phyloP scores from a whole-genome alignment of 2,797 vertebrate species.

The Argya squamiceps region DNA sequence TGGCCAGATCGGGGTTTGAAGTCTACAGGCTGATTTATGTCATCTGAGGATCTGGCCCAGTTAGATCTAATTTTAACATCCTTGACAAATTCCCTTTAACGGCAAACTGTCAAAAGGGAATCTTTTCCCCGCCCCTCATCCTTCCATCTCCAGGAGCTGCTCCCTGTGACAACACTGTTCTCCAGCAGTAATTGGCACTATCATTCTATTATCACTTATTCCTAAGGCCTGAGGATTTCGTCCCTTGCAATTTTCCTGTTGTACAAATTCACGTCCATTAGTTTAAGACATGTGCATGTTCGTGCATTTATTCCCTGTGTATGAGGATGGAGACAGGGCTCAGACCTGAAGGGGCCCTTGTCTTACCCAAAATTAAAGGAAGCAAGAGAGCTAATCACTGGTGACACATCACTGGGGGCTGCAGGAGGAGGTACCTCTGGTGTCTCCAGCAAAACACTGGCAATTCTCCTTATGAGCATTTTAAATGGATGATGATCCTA shows the following conservation, averaged over 20 bases:
- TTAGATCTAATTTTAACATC: slow-evolving; percentile 50
- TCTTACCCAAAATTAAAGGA: neutral
- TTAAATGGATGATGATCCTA: slow-evolving; percentile 61
- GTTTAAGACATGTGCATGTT: neutral
- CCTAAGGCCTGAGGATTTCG: slow-evolving; percentile 25
- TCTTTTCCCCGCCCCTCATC: slow-evolving; percentile 9
- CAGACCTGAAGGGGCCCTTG: neutral
- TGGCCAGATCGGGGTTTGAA: neutral
- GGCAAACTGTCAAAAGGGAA: neutral
- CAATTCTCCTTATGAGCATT: slow-evolving; percentile 32
- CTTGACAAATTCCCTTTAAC: slow-evolving; percentile 46
- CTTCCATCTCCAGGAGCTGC: neutral
- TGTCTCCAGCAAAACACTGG: neutral
- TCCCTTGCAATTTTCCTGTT: slow-evolving; percentile 53
- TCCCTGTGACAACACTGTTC: slow-evolving; percentile 40
- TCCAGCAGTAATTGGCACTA: slow-evolving; percentile 59
- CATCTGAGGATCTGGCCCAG: slow-evolving; percentile 38
- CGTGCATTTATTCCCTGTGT: neutral
- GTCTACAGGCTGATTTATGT: slow-evolving; percentile 29
- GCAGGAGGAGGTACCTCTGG: slow-evolving; percentile 14
- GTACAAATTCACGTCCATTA: slow-evolving; percentile 15
- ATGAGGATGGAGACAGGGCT: neutral
- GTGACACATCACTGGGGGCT: neutral
- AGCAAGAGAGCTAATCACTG: slow-evolving; percentile 26
- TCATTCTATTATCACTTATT: slow-evolving; percentile 57